Base-by-base conservation (phyloP, 2,797 vertebrate species). In the Xiphophorus birchmanni region DNA sequence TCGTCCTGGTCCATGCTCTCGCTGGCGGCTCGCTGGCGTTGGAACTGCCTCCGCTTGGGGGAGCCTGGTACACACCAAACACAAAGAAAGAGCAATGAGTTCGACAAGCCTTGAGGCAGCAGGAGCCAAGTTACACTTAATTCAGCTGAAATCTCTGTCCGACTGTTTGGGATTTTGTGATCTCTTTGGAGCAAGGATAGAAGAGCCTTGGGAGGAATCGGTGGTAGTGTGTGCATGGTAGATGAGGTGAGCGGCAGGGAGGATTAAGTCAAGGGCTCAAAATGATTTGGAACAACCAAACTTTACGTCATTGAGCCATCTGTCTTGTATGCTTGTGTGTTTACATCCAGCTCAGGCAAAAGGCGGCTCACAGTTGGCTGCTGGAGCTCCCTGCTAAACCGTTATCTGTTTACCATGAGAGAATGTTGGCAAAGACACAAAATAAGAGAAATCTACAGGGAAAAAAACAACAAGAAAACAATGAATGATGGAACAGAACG, bases 1-100 rank as follows among this genome's bases (percentile, higher is more conserved):
- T 97, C 96, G 17, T 98, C 97, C 87, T 97, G 97, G 90, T 99
- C 98, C 96, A 97, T 97, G 95, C 98, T 99, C 92, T 99, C 98
- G 0, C 98, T 99, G 89, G 98, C 98, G 0, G 98, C 98, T 13
- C 98, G 95, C 94, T 99, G 98, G 8, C 98, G 95, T 93, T 99
- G 98, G 91, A 99, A 99, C 88, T 98, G 98, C n/a, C 97, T 96
- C 37, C 98, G 94, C 87, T 98, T 99, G 1, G 98, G 98, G 12
- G 98, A 99, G 12, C 98, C 98, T 98, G 91, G 76, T 32, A 79
- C 80, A 17, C 29, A 26, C 10, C 21, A 56, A 74, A 85, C n/a
- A 79, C 0, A 58, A 26, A 79, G 77, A 74, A 71, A 75, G 47
- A 84, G 69, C 11, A 77, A 69, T 76, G 75, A 81, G 47, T 86